Evolutionary conservation across 2,113 vertebrate species (phyloP), one percentile per base, ranked within the genome.

Genomic region (Chrysochloris asiatica): DNA sequence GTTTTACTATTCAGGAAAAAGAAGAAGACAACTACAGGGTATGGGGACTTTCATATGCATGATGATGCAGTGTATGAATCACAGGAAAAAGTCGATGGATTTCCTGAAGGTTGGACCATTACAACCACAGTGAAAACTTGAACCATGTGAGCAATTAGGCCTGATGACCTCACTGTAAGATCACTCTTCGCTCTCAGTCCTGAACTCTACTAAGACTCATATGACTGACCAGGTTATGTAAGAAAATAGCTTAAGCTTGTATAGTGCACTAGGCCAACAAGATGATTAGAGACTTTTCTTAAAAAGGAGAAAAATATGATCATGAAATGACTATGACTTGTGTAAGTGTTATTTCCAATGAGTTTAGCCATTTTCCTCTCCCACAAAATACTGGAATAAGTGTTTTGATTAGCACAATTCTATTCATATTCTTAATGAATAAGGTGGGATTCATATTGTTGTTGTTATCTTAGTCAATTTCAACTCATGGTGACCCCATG

Each of bases 11-110:
- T 54, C 21, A 98, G 98, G 97, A 97, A 97, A 83, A 36, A 95
- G 54, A 38, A 96, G 97, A 65, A 96, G 56, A n/a, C 6, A 14
- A n/a, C 3, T 4, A 13, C 61, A 65, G 50, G 96, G 97, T 88
- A 76, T 95, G 54, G 96, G 97, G 47, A 96, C 95, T 38, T 99
- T 98, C 96, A 97, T 95, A 81, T 50, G 14, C 61, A 86, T 98
- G 69, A 83, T 98, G 91, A 98, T 97, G 97, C 98, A 96, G 56
- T 97, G 97, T 83, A 90, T 97, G 92, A 97, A 89, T 96, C 97
- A 83, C 93, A 79, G 33, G 89, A 90, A 48, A 96, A 92, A 89
- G 98, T 98, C 97, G 95, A 92, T 87, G 59, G 92, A 0, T 71
- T 90, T 90, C 88, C 41, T 13, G 76, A 81, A 93, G 26, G 56